These are phyloP conservation scores for Polyergus mexicanus DNA, from an alignment of 1,140 invertebrate species.

Conservation along the genomic window DNA sequence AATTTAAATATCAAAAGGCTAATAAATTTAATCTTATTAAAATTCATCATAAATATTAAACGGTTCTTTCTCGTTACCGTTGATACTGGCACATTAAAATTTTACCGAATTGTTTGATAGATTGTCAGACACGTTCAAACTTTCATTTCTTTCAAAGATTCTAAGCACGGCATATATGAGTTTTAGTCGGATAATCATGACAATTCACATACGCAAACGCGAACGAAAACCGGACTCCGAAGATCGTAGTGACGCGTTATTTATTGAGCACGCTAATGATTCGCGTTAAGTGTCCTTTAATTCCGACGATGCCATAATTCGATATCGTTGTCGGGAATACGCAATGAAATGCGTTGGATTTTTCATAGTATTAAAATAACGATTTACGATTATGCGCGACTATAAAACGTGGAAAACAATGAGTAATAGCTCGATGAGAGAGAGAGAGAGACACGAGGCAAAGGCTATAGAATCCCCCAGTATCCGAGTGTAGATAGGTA, in stretches of 20 bases:
- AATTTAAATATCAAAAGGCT: background rate
- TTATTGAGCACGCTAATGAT: conserved; percentile 35
- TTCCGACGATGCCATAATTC: conserved; percentile 39
- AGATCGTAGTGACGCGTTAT: background rate
- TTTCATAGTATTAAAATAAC: conserved; percentile 30
- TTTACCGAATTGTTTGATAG: background rate
- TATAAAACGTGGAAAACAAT: conserved; percentile 48
- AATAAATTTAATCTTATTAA: background rate
- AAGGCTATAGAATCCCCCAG: background rate
- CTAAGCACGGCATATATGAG: background rate
- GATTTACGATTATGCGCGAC: conserved; percentile 53
- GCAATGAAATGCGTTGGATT: background rate
- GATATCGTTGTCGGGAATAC: conserved; percentile 20
- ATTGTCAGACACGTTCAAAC: background rate
- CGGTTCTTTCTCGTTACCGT: background rate
- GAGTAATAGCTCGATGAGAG: background rate
- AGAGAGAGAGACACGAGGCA: background rate
- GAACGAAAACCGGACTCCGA: background rate
- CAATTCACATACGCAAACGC: conserved; percentile 1
- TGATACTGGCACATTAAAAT: background rate
- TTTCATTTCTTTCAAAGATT: background rate
- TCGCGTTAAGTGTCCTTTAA: conserved; percentile 26
- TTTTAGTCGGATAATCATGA: conserved; percentile 3
- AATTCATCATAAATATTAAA: conserved; percentile 26
- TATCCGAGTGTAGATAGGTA: conserved; percentile 43